These are phyloP conservation scores for Nemurella pictetii DNA, from an alignment of 2,888 invertebrate species.

Conservation along the genomic window DNA sequence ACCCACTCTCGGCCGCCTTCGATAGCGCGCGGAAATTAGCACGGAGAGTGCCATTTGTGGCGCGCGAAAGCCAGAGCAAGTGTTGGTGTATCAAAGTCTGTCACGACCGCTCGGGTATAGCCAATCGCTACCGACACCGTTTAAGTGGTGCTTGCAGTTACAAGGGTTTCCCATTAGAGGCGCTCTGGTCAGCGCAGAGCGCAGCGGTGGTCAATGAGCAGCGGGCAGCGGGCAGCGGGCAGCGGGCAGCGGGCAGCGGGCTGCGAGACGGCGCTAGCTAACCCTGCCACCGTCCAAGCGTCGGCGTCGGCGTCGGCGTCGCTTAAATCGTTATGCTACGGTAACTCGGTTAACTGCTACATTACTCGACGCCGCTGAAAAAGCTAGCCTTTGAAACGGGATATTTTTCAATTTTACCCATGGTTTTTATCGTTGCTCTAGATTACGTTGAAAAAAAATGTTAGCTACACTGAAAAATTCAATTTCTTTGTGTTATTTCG, in stretches of 20 bases:
- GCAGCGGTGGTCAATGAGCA: too few species aligned
- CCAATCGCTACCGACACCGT: background rate
- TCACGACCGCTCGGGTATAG: background rate
- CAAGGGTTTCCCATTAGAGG: background rate
- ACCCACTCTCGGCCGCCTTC: background rate
- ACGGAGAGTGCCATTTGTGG: background rate
- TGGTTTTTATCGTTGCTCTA: background rate
- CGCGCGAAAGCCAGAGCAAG: background rate
- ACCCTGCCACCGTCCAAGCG: too few species aligned
- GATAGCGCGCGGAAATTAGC: background rate
- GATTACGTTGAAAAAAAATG: background rate
- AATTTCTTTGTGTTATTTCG: background rate
- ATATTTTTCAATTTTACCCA: background rate
- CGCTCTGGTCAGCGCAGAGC: too few species aligned
- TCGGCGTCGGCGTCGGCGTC: background rate
- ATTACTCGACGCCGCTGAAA: background rate
- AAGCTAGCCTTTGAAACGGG: background rate
- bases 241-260: too few species aligned
- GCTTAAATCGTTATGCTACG: background rate
- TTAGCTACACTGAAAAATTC: background rate
- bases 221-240: too few species aligned
- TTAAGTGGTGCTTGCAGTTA: background rate
- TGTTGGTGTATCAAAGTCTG: background rate
- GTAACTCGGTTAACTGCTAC: background rate
- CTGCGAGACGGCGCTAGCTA: too few species aligned